Evolutionary conservation across 2,888 invertebrate species (phyloP), one percentile per base, ranked within the genome.

Genomic region (Drosophila ustulata): DNA sequence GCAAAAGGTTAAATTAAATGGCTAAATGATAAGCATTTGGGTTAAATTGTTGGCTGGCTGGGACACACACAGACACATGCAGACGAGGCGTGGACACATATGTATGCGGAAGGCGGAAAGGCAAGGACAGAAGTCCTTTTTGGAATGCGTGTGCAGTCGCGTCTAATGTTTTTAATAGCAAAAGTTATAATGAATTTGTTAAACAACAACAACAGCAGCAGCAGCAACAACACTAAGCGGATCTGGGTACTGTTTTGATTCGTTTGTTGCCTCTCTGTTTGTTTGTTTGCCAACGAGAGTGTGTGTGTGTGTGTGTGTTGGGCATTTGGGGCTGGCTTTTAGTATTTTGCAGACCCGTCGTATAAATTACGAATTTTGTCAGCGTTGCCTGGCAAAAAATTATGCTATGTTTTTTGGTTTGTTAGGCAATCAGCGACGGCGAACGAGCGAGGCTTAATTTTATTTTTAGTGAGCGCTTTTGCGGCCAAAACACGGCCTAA

Each of bases 21-120:
- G 86, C 83, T 85, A 86, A 86, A 86, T 86, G 87, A 86, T 86
- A 86, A 87, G 86, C 87, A 87, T 86, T 87, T 86, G 83, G 86
- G 87, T 85, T 85, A 85, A 87, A 85, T 80, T 78, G 87, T 61
- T 76, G 76, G 62, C 65, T 59, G 75, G 51, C 69, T 61, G 53
- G 32, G 55, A 57, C 4, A 41, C 45, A 49, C 34, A 45, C 52
- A 51, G 39, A 25, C 13, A 9, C 62, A 4, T 30, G 30, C 34
- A 37, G 8, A 28, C n/a, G 25, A 30, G 18, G 6, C 28, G n/a
- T 32, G 2, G 28, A 28, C 37, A 23, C 39, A 62, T 26, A 34
- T 55, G 37, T n/a, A 45, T n/a, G 11, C 18, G 25, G 11, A 18
- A n/a, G 43, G 18, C 18, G 18, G 34, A 23, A n/a, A 5, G 51